These are phyloP conservation scores for Tyrophagus putrescentiae DNA, from an alignment of 1,140 invertebrate genomes.

Conservation along the genomic window DNA sequence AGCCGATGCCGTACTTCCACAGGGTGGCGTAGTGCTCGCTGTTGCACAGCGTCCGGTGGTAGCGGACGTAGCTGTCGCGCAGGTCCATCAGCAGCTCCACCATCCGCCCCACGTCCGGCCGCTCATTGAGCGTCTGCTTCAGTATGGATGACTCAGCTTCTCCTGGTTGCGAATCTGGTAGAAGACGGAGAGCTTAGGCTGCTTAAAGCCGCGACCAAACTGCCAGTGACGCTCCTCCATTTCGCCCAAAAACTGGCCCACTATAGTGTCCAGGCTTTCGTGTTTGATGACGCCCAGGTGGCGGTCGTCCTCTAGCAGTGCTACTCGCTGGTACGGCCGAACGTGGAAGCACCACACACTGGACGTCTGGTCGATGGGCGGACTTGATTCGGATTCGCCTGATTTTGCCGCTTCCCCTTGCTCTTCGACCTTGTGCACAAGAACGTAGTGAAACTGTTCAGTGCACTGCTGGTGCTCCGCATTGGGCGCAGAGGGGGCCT, in stretches of 20 bases:
- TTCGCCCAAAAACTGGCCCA: background rate
- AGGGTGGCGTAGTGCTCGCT: slow-evolving; percentile 32
- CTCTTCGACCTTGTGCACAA: background rate
- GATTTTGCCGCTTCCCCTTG: background rate
- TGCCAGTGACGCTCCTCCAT: slow-evolving; percentile 2
- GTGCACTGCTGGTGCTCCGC: background rate
- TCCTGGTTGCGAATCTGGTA: slow-evolving; percentile 10
- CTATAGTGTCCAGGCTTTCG: background rate
- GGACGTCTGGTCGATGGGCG: too few relatives aligned
- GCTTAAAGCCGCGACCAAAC: background rate
- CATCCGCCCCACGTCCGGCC: background rate
- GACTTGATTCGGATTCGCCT: too few relatives aligned
- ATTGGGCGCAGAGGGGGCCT: background rate
- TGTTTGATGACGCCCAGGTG: slow-evolving; percentile 2
- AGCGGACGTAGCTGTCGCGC: background rate
- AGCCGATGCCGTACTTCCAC: slow-evolving; percentile 31
- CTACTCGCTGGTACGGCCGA: background rate
- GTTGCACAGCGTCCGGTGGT: slow-evolving; percentile 21
- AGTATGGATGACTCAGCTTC: background rate
- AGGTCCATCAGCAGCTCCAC: background rate
- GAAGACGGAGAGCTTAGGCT: background rate
- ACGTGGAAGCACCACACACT: slow-evolving; percentile 19
- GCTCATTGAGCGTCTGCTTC: background rate
- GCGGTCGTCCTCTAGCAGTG: background rate
- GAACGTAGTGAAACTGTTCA: slow-evolving; percentile 18